Conservation (phyloP, 2,113 vertebrate genomes). For the Thomomys bottae region DNA sequence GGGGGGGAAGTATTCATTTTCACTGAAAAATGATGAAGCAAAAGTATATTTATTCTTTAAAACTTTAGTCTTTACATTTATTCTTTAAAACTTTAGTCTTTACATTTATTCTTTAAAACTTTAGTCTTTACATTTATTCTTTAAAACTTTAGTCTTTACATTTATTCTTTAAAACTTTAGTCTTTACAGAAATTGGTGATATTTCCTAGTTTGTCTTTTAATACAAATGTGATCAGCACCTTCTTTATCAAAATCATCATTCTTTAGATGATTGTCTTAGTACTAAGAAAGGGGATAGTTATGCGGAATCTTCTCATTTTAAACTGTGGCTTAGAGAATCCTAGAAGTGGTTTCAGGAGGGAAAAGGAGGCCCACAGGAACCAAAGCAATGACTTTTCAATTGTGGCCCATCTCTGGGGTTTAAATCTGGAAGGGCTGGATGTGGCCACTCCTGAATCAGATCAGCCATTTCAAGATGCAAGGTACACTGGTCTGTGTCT, state of each 20-base stretch:
- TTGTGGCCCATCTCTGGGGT: background rate
- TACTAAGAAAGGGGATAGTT: background rate
- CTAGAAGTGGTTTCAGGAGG: background rate
- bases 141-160: too few species aligned
- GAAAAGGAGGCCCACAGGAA: background rate
- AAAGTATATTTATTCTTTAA: background rate
- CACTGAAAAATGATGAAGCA: background rate
- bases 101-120: constrained; percentile 8
- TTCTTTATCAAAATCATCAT: background rate
- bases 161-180: too few species aligned
- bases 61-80: too few species aligned
- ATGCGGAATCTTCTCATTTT: background rate
- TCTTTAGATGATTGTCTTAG: background rate
- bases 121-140: too few species aligned
- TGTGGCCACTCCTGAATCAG: background rate
- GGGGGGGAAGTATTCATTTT: background rate
- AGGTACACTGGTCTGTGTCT: background rate
- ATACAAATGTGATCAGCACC: background rate
- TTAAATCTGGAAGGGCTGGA: background rate
- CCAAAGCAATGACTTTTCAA: background rate
- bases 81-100: too few species aligned
- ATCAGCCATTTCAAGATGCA: background rate
- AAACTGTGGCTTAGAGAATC: background rate
- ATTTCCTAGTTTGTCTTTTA: background rate
- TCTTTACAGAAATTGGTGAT: background rate